These are phyloP conservation scores for Lucilia cuprina DNA, from an alignment of 1,140 invertebrate species.

Conservation along the genomic window DNA sequence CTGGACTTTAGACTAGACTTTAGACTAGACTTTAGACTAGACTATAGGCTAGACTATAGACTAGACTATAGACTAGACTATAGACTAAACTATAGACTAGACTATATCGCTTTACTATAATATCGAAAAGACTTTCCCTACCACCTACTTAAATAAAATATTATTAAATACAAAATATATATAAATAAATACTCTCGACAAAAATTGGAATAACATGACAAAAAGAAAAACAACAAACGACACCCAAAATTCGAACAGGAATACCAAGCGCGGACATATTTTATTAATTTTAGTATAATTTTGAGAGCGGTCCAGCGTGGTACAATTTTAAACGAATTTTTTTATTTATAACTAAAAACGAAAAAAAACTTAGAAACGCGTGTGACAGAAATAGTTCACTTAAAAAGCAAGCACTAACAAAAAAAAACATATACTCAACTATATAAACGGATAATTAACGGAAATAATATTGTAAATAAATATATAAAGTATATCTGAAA, in stretches of 20 bases:
- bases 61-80: no score
- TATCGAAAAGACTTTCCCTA: background rate
- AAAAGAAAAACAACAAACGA: slow-evolving; percentile 30
- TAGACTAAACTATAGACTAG: no score
- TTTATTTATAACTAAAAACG: background rate
- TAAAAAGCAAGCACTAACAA: no score
- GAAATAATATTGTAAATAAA: background rate
- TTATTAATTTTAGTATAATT: slow-evolving; percentile 53
- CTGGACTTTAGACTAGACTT: no score
- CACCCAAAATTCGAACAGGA: slow-evolving; percentile 30
- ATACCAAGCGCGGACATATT: slow-evolving; percentile 24
- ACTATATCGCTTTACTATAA: background rate
- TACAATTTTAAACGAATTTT: slow-evolving; percentile 39
- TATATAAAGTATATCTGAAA: background rate
- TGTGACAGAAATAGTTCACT: background rate
- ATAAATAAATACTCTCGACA: slow-evolving; percentile 1
- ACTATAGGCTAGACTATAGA: no score
- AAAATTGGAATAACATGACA: slow-evolving; percentile 34
- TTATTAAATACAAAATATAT: slow-evolving; percentile 15
- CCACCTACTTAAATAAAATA: slow-evolving; percentile 7
- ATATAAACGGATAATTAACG: background rate
- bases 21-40: no score
- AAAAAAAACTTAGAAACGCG: background rate
- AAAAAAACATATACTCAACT: background rate
- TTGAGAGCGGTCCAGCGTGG: slow-evolving; percentile 59